A percentile compares a stretch with the other conserved stretches of the same genome.
These are phyloP conservation scores for Arvicanthis niloticus DNA, from an alignment of 2,113 vertebrate genomes.

Conservation along the genomic window DNA sequence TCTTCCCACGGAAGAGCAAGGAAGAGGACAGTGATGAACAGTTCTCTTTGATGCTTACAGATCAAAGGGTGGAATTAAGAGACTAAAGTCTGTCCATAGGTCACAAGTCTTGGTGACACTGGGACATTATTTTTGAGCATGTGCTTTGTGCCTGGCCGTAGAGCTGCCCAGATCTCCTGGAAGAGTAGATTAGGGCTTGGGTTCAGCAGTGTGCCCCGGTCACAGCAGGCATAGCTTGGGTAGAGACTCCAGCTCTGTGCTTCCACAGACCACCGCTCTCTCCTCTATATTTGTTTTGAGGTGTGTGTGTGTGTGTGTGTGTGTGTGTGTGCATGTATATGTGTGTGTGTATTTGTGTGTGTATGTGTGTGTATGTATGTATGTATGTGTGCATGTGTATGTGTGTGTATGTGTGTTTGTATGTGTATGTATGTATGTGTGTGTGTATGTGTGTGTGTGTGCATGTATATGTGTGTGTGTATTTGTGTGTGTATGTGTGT, in stretches of 20 bases:
- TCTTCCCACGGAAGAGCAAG: not conserved
- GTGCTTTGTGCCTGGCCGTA: not conserved
- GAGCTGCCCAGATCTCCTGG: not conserved
- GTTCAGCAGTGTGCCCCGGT: not conserved
- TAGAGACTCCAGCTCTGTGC: not conserved
- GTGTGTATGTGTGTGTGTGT: too few species aligned
- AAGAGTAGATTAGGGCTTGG: not conserved
- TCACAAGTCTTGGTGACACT: too few species aligned
- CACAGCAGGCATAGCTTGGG: not conserved
- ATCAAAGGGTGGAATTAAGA: not conserved
- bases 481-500: not conserved
- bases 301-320: too few species aligned
- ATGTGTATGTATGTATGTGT: too few species aligned
- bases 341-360: not conserved
- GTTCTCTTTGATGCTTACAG: not conserved
- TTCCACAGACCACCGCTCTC: not conserved
- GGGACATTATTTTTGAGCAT: not conserved
- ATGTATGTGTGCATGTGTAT: not conserved
- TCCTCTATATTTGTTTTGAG: not conserved
- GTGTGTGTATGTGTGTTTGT: not conserved
- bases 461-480: not conserved
- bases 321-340: not conserved
- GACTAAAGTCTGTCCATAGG: not conserved
- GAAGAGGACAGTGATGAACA: too few species aligned
- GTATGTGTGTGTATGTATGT: not conserved